Conservation (phyloP, 1,140 invertebrate genomes). For the Vanessa atalanta region DNA sequence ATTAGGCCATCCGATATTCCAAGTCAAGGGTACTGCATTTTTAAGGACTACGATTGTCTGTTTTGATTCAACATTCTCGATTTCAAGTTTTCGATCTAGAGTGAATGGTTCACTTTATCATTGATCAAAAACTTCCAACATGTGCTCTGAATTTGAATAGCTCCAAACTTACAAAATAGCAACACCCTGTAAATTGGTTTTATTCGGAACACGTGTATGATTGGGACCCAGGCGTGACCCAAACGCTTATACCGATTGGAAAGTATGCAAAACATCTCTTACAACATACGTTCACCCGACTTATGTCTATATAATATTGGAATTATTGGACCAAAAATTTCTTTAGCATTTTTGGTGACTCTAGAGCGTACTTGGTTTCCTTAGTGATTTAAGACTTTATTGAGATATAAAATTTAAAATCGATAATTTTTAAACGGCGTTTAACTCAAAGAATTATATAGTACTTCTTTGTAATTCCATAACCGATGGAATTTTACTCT, state of each 20-base stretch:
- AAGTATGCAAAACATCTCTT: conserved; percentile 18
- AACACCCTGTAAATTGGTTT: conserved; percentile 12
- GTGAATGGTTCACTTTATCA: conserved; percentile 7
- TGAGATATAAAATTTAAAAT: too few species aligned
- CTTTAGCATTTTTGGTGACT: too few species aligned
- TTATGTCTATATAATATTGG: background rate
- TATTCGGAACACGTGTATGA: conserved; percentile 20
- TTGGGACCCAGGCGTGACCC: conserved; percentile 11
- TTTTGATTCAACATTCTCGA: conserved; percentile 10
- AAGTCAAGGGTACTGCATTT: background rate
- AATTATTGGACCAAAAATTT: background rate
- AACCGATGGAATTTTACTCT: too few species aligned
- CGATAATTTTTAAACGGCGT: too few species aligned
- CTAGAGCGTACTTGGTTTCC: too few species aligned
- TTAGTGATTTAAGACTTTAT: too few species aligned
- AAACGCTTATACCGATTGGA: conserved; percentile 4
- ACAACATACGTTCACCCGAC: background rate
- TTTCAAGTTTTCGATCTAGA: conserved; percentile 11
- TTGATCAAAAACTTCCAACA: conserved; percentile 12
- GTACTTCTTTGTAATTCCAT: too few species aligned
- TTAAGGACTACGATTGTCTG: background rate
- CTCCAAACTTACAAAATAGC: conserved; percentile 6
- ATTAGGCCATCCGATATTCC: too few species aligned
- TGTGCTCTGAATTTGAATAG: conserved; percentile 14
- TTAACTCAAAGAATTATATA: too few species aligned